Base-by-base conservation (phyloP, 1,140 invertebrate species). In the Gryllus bimaculatus region DNA sequence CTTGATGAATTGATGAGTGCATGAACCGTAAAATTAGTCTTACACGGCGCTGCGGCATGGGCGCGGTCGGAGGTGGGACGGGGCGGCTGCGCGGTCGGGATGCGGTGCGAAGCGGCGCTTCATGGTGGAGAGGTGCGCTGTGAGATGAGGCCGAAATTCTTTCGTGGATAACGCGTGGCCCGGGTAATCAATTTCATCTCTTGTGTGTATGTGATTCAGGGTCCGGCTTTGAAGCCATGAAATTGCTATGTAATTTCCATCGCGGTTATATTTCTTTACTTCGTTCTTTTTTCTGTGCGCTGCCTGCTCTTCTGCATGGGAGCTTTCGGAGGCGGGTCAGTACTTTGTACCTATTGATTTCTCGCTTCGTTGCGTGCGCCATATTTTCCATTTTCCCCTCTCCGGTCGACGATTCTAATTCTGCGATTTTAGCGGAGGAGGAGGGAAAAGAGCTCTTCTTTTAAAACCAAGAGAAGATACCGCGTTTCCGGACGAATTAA, bases 1-100 rank as follows among this genome's bases (percentile, higher is more conserved):
- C 54, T 66, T 66, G 54, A 66, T 66, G 54, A 66, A 66, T 66
- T 66, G 54, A 66, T 66, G 54, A 66, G 54, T 66, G 54, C 54
- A 66, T 66, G 10, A 66, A 66, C 10, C 54, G 54, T 66, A 66
- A 66, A 66, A 66, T 66, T 66, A 66, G 54, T 66, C 54, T 66
- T 10, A 66, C 54, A 66, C 54, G 54, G 54, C 54, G 18, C 7
- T 7, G 10, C 10, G 18, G 54, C 54, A 7, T 18, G 54, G 18
- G 54, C 54, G 18, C 10, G 10, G 10, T 66, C 10, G 54, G 54
- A 13, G 10, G 2, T 66, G 7, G 18, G 54, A 66, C 54, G 54
- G 54, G 54, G 54, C 7, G 18, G 18, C 54, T 18, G 10, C 10
- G 54, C 10, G 10, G 10, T 18, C 18, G 18, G 18, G 54, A 66